phyloP scores from a whole-genome alignment of 1,140 invertebrate species.

The Papilio machaon region DNA sequence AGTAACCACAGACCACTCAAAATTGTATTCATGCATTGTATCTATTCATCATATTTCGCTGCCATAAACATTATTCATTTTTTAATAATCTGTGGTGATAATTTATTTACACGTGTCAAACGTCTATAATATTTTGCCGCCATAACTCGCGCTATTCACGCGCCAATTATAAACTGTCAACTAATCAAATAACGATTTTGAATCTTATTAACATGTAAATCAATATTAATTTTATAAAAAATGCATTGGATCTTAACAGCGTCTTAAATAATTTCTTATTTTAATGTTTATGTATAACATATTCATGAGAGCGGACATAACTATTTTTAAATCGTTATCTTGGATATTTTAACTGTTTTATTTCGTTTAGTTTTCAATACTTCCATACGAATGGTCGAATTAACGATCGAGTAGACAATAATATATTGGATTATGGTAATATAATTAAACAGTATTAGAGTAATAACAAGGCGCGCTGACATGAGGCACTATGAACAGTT shows the following conservation, averaged over 20 bases:
- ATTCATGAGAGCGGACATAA: conserved; percentile 63
- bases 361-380: conserved; percentile 50
- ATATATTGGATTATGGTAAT: conserved; percentile 72
- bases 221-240: not conserved
- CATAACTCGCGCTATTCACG: conserved; percentile 12
- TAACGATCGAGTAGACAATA: conserved; percentile 59
- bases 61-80: conserved; percentile 10
- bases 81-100: conserved; percentile 24
- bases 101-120: conserved; percentile 20
- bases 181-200: conserved; percentile 2
- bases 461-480: conserved; percentile 56
- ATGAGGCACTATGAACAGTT: conserved; percentile 44
- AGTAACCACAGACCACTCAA: not conserved
- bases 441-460: conserved; percentile 53
- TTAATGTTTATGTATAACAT: conserved; percentile 61
- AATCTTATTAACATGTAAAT: conserved; percentile 16
- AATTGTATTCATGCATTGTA: not conserved
- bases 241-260: not conserved
- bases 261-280: conserved; percentile 53
- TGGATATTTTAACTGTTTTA: conserved; percentile 59
- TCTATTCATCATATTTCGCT: conserved; percentile 13
- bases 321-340: conserved; percentile 41
- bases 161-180: conserved; percentile 15
- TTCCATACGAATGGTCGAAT: conserved; percentile 68
- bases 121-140: conserved; percentile 18